Percentiles rank a stretch among this genome's conserved stretches.
phyloP scores from a whole-genome alignment of 2,113 vertebrate species.

The Engraulis encrasicolus region DNA sequence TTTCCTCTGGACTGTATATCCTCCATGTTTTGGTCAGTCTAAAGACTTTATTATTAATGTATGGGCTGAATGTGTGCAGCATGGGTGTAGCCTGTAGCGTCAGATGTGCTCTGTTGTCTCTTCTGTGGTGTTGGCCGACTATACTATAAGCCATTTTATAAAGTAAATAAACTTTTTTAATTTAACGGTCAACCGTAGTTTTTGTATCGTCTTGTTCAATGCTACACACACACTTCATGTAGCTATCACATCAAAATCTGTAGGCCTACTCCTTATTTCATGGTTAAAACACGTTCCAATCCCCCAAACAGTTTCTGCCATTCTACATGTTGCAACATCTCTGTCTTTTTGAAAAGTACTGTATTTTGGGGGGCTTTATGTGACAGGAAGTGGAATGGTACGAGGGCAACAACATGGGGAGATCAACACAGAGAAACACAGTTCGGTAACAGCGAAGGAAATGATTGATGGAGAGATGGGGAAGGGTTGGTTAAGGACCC shows the following conservation, averaged over 20 bases:
- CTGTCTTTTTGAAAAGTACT: neutral
- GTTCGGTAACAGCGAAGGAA: too few relatives aligned
- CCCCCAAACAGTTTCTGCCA: neutral
- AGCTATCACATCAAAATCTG: too few relatives aligned
- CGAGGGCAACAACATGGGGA: too few relatives aligned
- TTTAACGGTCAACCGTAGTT: constrained; percentile 11
- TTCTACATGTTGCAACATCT: neutral
- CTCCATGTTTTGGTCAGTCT: constrained; percentile 33
- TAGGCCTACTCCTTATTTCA: too few relatives aligned
- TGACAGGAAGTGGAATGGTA: too few relatives aligned
- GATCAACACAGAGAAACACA: too few relatives aligned
- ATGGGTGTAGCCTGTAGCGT: constrained; percentile 57
- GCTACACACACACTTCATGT: too few relatives aligned
- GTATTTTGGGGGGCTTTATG: too few relatives aligned
- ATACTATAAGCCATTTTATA: constrained; percentile 83
- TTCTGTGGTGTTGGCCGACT: constrained; percentile 54
- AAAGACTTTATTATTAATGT: constrained; percentile 1
- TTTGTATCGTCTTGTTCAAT: neutral
- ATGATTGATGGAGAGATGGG: too few relatives aligned
- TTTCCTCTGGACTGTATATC: constrained; percentile 38
- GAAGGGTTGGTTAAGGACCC: too few relatives aligned
- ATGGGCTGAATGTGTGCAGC: constrained; percentile 46
- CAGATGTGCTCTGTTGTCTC: constrained; percentile 54
- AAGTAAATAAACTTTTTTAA: constrained; percentile 85
- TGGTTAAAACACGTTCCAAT: neutral